phyloP scores from a whole-genome alignment of 2,113 vertebrate genomes.

The Bagarius yarrelli region DNA sequence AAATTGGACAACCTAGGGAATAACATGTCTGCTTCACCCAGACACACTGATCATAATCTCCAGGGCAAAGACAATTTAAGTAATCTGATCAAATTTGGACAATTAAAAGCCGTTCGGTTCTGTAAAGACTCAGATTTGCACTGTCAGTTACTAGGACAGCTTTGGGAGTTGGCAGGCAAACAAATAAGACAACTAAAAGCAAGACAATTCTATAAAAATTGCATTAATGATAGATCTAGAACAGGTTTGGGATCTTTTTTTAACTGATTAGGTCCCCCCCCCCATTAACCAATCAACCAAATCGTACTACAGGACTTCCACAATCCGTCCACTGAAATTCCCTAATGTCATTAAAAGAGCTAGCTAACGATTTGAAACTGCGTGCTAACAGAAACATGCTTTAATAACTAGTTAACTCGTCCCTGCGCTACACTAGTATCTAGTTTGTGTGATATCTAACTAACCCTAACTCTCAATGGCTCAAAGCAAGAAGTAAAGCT shows the following conservation, averaged over 20 bases:
- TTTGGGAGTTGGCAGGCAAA: neutral
- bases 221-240: neutral
- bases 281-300: neutral
- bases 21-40: neutral
- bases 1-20: neutral
- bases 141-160: neutral
- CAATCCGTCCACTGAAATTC: neutral
- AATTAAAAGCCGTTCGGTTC: neutral
- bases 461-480: no score
- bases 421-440: neutral
- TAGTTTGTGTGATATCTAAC: neutral
- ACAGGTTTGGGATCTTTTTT: neutral
- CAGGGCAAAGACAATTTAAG: neutral
- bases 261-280: no score
- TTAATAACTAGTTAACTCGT: neutral
- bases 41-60: neutral
- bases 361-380: conserved; percentile 10
- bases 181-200: neutral
- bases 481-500: neutral
- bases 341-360: neutral
- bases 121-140: neutral
- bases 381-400: neutral
- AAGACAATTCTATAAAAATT: neutral
- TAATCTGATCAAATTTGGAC: neutral
- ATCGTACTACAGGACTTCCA: neutral